Percentiles rank a stretch among this genome's conserved stretches.
Evolutionary conservation across 2,113 vertebrate species (phyloP).

Genomic region (Parus major): DNA sequence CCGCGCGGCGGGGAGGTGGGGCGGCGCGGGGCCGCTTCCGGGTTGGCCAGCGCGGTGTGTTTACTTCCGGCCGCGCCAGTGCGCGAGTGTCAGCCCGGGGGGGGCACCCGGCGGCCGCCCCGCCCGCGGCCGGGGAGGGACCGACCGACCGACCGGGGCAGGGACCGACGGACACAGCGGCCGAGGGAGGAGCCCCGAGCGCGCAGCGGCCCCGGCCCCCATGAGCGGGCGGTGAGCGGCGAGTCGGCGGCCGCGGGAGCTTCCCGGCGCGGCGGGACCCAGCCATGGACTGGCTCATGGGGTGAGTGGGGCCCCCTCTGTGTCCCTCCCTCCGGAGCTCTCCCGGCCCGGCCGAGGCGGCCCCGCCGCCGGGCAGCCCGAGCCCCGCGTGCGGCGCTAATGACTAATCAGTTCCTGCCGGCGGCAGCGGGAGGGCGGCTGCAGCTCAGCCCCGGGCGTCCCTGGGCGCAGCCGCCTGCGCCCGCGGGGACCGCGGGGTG

Average conservation of each 20-base stretch:
- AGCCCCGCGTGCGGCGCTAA: background rate
- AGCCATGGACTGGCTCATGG: conserved; percentile 90
- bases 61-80: conserved; percentile 85
- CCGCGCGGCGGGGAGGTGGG: background rate
- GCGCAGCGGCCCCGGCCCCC: background rate
- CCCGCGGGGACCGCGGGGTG: background rate
- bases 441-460: background rate
- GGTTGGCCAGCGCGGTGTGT: conserved; percentile 66
- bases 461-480: background rate
- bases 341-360: background rate
- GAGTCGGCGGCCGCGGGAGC: conserved; percentile 6
- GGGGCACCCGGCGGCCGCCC: conserved; percentile 52
- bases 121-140: conserved; percentile 1
- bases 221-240: conserved; percentile 31
- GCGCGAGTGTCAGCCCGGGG: conserved; percentile 68
- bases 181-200: background rate
- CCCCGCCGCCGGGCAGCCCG: background rate
- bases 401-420: background rate
- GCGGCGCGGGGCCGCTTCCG: background rate
- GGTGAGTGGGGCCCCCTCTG: conserved; percentile 73
- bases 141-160: background rate
- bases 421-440: background rate
- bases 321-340: background rate
- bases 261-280: conserved; percentile 32
- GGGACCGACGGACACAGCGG: background rate